Conservation (phyloP, 2,797 vertebrate genomes). For the Periparus ater region DNA sequence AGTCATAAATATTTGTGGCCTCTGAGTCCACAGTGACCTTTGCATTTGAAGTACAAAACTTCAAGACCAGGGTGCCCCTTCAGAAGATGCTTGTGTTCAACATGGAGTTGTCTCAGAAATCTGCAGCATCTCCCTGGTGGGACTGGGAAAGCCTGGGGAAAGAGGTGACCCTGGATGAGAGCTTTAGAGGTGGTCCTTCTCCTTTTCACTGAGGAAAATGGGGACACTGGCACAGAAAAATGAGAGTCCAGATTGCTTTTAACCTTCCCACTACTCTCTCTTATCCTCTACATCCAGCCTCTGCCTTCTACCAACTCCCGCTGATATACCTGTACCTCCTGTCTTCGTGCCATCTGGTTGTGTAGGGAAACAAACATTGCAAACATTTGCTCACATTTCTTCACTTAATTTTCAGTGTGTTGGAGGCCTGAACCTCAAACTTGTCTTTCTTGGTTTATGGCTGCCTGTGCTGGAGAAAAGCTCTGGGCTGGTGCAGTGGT, state of each 20-base stretch:
- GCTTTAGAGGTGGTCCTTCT: neutral
- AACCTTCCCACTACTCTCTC: neutral
- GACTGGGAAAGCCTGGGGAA: neutral
- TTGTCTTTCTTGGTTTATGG: neutral
- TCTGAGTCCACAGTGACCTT: neutral
- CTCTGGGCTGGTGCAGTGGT: neutral
- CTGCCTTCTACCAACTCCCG: neutral
- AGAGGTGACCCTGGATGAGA: neutral
- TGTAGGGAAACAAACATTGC: neutral
- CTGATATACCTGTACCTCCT: neutral
- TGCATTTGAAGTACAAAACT: neutral
- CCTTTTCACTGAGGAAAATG: neutral
- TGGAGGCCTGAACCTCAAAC: neutral
- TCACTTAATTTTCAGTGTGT: neutral
- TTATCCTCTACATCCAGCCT: neutral
- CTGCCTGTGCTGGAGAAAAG: neutral
- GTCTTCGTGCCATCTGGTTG: accelerated
- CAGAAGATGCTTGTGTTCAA: neutral
- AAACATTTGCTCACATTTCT: neutral
- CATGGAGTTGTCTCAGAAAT: neutral
- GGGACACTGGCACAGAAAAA: accelerated
- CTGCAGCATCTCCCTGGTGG: neutral
- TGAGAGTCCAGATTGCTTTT: neutral
- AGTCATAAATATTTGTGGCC: neutral
- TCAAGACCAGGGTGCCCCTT: neutral